Evolutionary conservation across 2,888 invertebrate species (phyloP), one percentile per base, ranked within the genome.

Genomic region (Drosophila kambysellisi): DNA sequence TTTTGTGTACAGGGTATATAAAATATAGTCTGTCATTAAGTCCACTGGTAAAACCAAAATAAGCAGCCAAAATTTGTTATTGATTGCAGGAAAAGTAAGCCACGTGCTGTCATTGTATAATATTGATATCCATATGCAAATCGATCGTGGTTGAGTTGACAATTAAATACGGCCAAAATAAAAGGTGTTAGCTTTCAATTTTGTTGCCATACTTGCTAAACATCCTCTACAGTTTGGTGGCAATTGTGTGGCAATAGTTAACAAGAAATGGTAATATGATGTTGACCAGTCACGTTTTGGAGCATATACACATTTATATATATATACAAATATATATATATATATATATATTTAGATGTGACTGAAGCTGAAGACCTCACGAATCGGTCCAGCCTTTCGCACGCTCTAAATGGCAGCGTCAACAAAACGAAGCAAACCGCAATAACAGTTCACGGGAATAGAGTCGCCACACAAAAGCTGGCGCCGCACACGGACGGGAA

Each of bases 331-430:
- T 25, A 25, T 25, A 1, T 39, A 68, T 25, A 11, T 41, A 32
- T 30, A 62, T 39, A 29, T 50, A 30, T 57, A 4, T 50, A 35
- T n/a, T 4, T 37, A n/a, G 20, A 63, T 63, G 15, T 33, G 62
- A 20, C 51, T 15, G n/a, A 30, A 30, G 61, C 25, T 51, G 51
- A 30, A 43, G 59, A 46, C 12, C 46, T 37, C 15, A 39, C 29
- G 30, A 54, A 20, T 35, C 64, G 66, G 64, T 79, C 69, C 69
- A 79, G 80, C 73, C 79, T 68, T 76, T 85, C 79, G 74, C 85
- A 82, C 79, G 77, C 85, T 88, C 86, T 77, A 85, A 81, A 74
- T 71, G 57, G 60, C 76, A 67, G 64, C 46, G 79, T 81, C 79
- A 73, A 83, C 70, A 81, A 61, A 37, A 11, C 25, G 17, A 39